Evolutionary conservation across 2,888 invertebrate species (phyloP), one percentile per base, ranked within the genome.

Genomic region (Dusona sp.): DNA sequence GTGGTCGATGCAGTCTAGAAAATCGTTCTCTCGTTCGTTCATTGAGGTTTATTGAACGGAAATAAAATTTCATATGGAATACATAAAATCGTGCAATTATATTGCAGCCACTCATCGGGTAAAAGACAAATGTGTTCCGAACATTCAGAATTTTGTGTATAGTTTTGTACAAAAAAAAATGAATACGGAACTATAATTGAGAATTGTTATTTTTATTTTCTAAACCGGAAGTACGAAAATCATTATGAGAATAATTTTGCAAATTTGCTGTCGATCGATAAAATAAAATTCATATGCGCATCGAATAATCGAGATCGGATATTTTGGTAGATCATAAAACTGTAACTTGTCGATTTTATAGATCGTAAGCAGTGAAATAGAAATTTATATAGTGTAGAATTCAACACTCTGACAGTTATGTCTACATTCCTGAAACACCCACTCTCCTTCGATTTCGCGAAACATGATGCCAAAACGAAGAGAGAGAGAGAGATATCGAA

Each of bases 381-480:
- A 75, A 36, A 51, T 25, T 65, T 57, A 57, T 72, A 38, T 29
- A 54, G 38, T 25, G 33, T 77, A 22, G 38, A 72, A 36, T 33
- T 83, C 65, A 67, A 29, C 67, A 70, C 67, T 57, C 64, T 54
- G 67, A 87, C 82, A 82, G 86, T 83, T 81, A 79, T 79, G 67
- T 68, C 74, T 19, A 51, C 73, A 85, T 79, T 85, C 85, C 79
- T 77, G 82, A 45, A 57, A 81, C 83, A 82, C 83, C 85, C 83
- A 83, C 87, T 74, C 61, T 74, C 72, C 67, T 61, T 72, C 78
- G 81, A 84, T 79, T 84, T 77, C 74, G 86, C 81, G 78, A 87
- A 82, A 87, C 84, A 84, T 33, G 75, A 82, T 87, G 88, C 73
- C 81, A 84, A 86, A 75, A 79, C 79, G 74, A 75, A 45, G 70